Evolutionary conservation across 2,888 invertebrate species (phyloP).

Genomic region (Drosophila neonasuta): DNA sequence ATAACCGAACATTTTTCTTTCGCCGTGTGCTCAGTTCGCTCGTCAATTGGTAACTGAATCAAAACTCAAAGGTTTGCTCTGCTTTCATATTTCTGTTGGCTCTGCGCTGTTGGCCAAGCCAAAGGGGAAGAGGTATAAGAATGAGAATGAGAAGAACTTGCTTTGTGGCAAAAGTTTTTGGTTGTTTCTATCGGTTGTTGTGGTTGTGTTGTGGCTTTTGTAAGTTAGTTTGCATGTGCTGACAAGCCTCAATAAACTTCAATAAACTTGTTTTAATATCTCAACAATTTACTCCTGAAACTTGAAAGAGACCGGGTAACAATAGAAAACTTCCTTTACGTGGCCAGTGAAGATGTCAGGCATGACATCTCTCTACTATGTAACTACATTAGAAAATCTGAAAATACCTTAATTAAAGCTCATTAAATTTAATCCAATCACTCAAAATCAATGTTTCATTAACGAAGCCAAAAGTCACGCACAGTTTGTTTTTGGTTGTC

Average conservation of each 20-base stretch:
- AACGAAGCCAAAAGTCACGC: slow-evolving; percentile 56
- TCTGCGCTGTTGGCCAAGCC: slow-evolving; percentile 7
- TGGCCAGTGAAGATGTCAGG: background rate
- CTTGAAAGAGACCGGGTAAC: slow-evolving; percentile 20
- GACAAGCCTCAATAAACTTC: slow-evolving; percentile 76
- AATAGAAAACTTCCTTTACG: slow-evolving; percentile 4
- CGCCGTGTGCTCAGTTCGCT: slow-evolving; percentile 45
- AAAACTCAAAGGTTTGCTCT: slow-evolving; percentile 28
- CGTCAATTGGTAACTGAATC: slow-evolving; percentile 58
- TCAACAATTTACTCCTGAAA: slow-evolving; percentile 44
- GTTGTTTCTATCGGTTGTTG: slow-evolving; percentile 39
- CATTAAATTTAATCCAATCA: slow-evolving; percentile 41
- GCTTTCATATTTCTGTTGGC: slow-evolving; percentile 43
- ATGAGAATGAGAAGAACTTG: slow-evolving; percentile 1
- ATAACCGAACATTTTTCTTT: slow-evolving; percentile 8
- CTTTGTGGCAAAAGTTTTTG: slow-evolving; percentile 34
- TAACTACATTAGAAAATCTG: background rate
- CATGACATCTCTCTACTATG: background rate
- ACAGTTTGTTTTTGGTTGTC: slow-evolving; percentile 27
- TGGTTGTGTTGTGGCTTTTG: slow-evolving; percentile 45
- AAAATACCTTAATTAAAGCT: background rate
- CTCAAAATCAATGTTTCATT: slow-evolving; percentile 34
- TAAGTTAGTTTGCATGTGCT: slow-evolving; percentile 66
- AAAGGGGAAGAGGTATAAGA: background rate
- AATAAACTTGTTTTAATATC: slow-evolving; percentile 72